Percentiles rank a stretch among this genome's conserved stretches.
phyloP scores from a whole-genome alignment of 2,797 vertebrate species.

The Alfaro cultratus region DNA sequence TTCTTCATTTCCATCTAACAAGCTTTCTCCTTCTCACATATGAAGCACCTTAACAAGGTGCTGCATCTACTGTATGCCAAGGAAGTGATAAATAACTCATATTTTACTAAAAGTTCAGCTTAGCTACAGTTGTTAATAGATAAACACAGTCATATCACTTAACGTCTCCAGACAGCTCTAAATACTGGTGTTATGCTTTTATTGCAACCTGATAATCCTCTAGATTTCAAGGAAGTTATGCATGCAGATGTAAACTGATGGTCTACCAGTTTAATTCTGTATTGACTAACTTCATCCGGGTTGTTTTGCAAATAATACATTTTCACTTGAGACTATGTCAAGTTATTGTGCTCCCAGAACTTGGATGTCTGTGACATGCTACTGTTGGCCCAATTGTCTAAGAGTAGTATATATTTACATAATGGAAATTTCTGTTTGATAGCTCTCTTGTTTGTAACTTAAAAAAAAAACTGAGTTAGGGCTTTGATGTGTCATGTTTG shows the following conservation, averaged over 20 bases:
- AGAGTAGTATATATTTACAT: constrained; percentile 29
- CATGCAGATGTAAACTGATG: constrained; percentile 6
- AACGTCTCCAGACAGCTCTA: constrained; percentile 17
- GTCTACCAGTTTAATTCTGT: constrained; percentile 25
- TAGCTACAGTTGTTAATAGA: constrained; percentile 21
- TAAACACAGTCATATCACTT: constrained; percentile 11
- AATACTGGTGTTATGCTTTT: constrained; percentile 4
- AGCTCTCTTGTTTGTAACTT: constrained; percentile 11
- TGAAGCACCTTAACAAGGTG: constrained; percentile 46
- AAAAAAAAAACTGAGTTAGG: background rate
- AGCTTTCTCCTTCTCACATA: constrained; percentile 48
- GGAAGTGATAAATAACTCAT: constrained; percentile 63
- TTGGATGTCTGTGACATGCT: constrained; percentile 25
- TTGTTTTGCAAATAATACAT: constrained; percentile 18
- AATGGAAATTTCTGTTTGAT: constrained; percentile 23
- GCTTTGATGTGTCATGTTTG: background rate
- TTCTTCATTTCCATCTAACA: constrained; percentile 32
- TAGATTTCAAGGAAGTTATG: constrained; percentile 20
- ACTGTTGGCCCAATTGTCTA: constrained; percentile 21
- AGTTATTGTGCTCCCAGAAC: constrained; percentile 2
- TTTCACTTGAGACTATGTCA: background rate
- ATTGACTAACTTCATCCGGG: constrained; percentile 21
- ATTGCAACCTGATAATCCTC: background rate
- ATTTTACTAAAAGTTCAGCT: constrained; percentile 33
- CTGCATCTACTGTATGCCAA: constrained; percentile 50